Evolutionary conservation across 2,888 invertebrate species (phyloP), one percentile per base, ranked within the genome.

Genomic region (Xylophagus ater): DNA sequence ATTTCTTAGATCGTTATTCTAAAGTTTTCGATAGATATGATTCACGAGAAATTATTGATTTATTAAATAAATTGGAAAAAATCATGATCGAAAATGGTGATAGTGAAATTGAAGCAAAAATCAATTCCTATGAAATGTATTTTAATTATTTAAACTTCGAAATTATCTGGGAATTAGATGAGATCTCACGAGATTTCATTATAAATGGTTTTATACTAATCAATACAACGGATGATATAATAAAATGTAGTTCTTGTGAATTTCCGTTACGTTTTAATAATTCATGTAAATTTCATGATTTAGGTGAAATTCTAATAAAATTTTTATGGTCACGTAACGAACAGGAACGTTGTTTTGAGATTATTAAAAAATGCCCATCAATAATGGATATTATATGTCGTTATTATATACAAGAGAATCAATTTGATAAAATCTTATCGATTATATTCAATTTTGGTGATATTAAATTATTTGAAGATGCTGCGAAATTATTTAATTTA

Each of bases 321-420:
- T 65, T 60, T 43, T 59, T 60, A 39, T 65, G 66, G 66, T 66
- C 65, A 4, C 59, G 65, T 24, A 56, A 54, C 40, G 65, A 65
- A 42, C 64, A 62, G 36, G 50, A 59, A 4, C 57, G 57, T 45
- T 63, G 65, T 43, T 60, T 61, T 43, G 54, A 60, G 47, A 59
- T 65, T 29, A 47, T 62, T 24, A 56, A 57, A 17, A 52, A 56
- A 17, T 59, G 64, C 24, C 65, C 65, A 7, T 56, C 62, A 2
- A 47, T 65, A 12, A 50, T 64, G 9, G 62, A 65, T 41, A 54
- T 62, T 2, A 46, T 65, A 26, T 62, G 61, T 8, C 60, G 60
- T 39, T 62, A 65, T 41, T 63, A 65, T 42, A 45, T 63, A 42
- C 55, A 58, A 20, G 65, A 65, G 33, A 54, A 55, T 20, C 59